Conservation (phyloP, 2,113 vertebrate species). For the Chionis minor region DNA sequence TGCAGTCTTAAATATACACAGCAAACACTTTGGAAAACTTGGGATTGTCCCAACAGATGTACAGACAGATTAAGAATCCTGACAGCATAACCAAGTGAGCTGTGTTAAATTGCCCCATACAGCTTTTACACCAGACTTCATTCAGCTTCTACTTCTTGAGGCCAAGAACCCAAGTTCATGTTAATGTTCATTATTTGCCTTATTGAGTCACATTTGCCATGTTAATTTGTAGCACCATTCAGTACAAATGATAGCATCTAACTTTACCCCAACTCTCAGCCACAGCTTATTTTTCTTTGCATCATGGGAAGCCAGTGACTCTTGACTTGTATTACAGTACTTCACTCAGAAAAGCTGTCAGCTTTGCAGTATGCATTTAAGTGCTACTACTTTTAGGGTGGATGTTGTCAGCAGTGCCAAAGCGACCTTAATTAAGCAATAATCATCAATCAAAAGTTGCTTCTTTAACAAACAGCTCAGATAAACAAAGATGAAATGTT, state of each 20-base stretch:
- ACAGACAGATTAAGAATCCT: not conserved
- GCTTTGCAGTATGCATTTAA: not conserved
- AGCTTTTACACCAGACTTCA: not conserved
- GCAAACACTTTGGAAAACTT: not conserved
- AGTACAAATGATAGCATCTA: not conserved
- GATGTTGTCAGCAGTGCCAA: not conserved
- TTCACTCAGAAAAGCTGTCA: not conserved
- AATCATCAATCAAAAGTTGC: not conserved
- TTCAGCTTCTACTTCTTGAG: not conserved
- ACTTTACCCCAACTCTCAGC: not conserved
- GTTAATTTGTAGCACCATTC: not conserved
- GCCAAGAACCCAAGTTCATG: not conserved
- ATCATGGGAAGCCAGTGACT: not conserved
- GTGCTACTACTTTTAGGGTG: not conserved
- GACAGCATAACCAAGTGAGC: not conserved
- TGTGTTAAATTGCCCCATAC: not conserved
- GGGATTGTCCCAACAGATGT: not conserved
- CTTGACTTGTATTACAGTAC: not conserved
- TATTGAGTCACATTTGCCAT: not conserved
- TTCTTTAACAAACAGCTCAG: not conserved
- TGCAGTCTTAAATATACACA: not conserved
- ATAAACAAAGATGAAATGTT: not conserved
- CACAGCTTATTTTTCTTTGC: not conserved
- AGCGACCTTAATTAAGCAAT: not conserved
- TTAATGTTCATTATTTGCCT: not conserved